Evolutionary conservation across 2,113 vertebrate species (phyloP).

Genomic region (Tachuris rubrigastra): DNA sequence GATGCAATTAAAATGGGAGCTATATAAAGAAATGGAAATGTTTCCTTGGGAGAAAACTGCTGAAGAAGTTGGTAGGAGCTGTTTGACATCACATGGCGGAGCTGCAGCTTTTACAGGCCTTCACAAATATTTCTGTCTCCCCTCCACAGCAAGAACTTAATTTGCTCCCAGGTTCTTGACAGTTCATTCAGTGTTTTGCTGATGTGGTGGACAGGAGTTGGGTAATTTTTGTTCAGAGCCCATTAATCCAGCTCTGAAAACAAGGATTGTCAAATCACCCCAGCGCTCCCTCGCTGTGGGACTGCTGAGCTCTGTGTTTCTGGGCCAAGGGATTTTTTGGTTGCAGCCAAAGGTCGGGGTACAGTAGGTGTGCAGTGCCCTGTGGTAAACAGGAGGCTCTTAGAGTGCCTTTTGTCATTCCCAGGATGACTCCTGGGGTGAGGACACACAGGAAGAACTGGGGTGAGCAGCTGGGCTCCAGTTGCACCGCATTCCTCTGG

Average conservation of each 20-base stretch:
- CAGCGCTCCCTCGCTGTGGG: fast-evolving
- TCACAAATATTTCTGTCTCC: neutral
- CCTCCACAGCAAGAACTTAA: neutral
- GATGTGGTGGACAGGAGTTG: neutral
- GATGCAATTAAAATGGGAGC: neutral
- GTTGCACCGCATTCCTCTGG: slow-evolving; percentile 2
- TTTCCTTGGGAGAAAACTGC: slow-evolving; percentile 18
- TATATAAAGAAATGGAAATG: neutral
- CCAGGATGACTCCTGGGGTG: neutral
- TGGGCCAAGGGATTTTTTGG: slow-evolving; percentile 9
- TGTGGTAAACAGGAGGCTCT: neutral
- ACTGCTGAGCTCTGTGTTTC: neutral
- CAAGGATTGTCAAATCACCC: neutral
- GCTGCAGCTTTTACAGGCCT: neutral
- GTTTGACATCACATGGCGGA: neutral
- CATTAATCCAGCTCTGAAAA: neutral
- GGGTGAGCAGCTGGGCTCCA: neutral
- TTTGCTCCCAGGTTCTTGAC: neutral
- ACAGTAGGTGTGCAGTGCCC: neutral
- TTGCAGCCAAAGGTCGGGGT: neutral
- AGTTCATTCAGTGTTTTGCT: neutral
- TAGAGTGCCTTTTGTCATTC: neutral
- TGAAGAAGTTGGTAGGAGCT: neutral
- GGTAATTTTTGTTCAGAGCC: neutral
- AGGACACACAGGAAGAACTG: neutral